Evolutionary conservation across 2,888 invertebrate species (phyloP).

Genomic region (Noctua pronuba): DNA sequence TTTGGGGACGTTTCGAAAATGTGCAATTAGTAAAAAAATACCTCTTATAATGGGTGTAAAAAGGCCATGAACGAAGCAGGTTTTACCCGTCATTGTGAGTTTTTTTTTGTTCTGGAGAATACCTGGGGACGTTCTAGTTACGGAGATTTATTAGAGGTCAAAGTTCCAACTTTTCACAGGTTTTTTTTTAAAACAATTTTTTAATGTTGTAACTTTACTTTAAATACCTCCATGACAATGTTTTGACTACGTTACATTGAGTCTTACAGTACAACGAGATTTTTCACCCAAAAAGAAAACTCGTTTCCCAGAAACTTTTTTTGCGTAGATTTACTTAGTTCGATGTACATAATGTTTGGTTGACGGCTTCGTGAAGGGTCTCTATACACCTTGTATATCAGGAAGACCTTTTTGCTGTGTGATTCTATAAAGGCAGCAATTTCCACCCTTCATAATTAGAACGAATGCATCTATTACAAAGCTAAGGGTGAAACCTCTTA

Average conservation of each 20-base stretch:
- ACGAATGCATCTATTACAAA: not conserved
- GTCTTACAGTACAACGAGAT: too few relatives aligned
- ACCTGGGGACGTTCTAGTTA: not conserved
- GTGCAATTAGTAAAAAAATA: not conserved
- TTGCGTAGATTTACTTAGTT: not conserved
- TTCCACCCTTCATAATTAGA: not conserved
- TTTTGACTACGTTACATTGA: not conserved
- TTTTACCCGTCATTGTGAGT: not conserved
- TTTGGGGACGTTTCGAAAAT: constrained; percentile 10
- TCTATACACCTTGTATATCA: not conserved
- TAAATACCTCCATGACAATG: not conserved
- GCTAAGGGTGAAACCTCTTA: not conserved
- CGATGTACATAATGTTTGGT: not conserved
- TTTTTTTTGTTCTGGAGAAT: not conserved
- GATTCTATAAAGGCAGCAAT: not conserved
- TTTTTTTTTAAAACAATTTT: too few relatives aligned
- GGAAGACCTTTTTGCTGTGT: not conserved
- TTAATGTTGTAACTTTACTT: too few relatives aligned
- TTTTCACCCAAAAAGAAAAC: not conserved
- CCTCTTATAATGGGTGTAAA: not conserved
- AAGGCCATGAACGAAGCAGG: not conserved
- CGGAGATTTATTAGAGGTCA: not conserved
- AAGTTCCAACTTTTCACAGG: not conserved
- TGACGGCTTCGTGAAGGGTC: not conserved
- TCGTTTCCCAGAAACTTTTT: not conserved